Conservation (phyloP, 1,140 invertebrate species). For the Drosophila nikananu region DNA sequence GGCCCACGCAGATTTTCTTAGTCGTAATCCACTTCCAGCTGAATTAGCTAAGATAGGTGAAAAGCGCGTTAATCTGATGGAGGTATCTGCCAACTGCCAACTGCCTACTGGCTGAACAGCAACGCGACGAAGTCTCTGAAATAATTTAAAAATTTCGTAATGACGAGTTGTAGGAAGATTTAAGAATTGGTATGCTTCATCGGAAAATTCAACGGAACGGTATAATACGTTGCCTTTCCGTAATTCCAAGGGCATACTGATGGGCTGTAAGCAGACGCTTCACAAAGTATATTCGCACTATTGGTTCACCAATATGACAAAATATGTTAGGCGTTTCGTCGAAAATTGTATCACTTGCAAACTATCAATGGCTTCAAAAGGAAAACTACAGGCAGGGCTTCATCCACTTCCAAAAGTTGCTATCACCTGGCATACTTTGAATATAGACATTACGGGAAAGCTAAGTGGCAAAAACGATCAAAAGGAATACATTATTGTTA, state of each 20-base stretch:
- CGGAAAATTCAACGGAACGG: neutral
- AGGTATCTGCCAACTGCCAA: too few species aligned
- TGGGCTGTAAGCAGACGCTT: constrained; percentile 5
- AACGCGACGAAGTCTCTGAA: neutral
- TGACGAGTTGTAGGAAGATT: too few species aligned
- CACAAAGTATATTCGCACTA: too few species aligned
- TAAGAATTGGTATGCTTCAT: neutral
- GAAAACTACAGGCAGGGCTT: too few species aligned
- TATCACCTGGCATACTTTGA: constrained; percentile 12
- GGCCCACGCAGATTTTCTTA: constrained; percentile 13
- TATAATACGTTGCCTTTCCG: neutral
- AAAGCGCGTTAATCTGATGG: neutral
- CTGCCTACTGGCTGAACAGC: neutral
- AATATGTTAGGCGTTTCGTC: too few species aligned
- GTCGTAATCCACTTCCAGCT: neutral
- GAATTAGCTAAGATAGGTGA: neutral
- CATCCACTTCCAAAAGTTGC: neutral
- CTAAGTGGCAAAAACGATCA: too few species aligned
- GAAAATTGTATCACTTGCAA: too few species aligned
- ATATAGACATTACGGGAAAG: too few species aligned
- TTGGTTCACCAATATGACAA: too few species aligned
- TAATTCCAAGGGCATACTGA: constrained; percentile 7
- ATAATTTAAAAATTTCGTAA: neutral
- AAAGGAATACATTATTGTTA: too few species aligned
- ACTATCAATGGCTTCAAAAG: too few species aligned